Evolutionary conservation across 2,113 vertebrate genomes (phyloP).

Genomic region (Dipodomys stephensi): DNA sequence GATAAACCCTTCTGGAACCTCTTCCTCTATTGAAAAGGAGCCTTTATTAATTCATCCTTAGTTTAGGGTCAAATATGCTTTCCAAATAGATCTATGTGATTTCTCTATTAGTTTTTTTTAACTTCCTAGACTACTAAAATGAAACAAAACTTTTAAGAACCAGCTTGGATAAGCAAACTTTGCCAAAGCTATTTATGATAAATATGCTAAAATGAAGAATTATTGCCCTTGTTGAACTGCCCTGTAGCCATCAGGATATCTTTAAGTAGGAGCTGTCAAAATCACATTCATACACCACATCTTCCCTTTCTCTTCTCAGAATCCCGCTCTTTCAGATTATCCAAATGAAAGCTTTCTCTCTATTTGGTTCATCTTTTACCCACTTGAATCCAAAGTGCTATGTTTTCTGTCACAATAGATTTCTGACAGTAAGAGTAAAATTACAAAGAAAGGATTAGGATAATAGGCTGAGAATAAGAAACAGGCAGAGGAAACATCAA

Average conservation of each 20-base stretch:
- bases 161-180: conserved; percentile 48
- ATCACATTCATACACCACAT: not conserved
- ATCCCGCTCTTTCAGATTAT: conserved; percentile 49
- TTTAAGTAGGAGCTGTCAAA: conserved; percentile 39
- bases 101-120: not conserved
- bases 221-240: not conserved
- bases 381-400: conserved; percentile 70
- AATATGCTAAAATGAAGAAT: conserved; percentile 50
- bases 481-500: conserved; percentile 5
- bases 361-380: conserved; percentile 59
- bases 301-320: not conserved
- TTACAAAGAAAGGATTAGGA: conserved; percentile 61
- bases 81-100: not conserved
- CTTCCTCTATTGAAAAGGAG: not conserved
- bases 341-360: conserved; percentile 61
- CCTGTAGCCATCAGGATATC: conserved; percentile 16
- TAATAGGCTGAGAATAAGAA: conserved; percentile 66
- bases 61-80: not conserved
- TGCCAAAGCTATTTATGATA: conserved; percentile 20
- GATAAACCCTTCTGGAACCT: not conserved
- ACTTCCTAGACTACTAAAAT: not conserved
- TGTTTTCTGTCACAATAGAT: conserved; percentile 65
- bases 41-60: not conserved
- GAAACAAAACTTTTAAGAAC: conserved; percentile 40
- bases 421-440: conserved; percentile 73